Evolutionary conservation across 2,888 invertebrate species (phyloP).

Genomic region (Tenthredo amoena): DNA sequence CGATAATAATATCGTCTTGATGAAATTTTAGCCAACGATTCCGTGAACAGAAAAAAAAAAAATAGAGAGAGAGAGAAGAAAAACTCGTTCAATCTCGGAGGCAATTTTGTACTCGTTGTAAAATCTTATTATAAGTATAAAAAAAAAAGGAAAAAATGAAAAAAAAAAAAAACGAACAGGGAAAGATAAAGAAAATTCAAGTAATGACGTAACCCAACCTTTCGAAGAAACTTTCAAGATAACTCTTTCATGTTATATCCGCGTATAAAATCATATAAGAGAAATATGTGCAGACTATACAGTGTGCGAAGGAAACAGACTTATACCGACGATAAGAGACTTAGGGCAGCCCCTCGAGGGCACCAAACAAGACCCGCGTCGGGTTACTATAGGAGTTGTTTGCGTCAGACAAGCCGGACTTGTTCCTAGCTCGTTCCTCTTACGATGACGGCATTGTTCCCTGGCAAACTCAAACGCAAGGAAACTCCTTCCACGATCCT

Average conservation of each 20-base stretch:
- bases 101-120: neutral
- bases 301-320: neutral
- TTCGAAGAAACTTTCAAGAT: neutral
- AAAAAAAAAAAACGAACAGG: neutral
- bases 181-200: neutral
- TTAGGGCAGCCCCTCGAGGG: neutral
- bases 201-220: neutral
- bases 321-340: neutral
- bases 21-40: neutral
- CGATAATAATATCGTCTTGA: neutral
- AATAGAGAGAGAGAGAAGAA: neutral
- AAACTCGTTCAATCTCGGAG: conserved; percentile 22
- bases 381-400: conserved; percentile 29
- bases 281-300: neutral
- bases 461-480: neutral
- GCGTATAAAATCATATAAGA: neutral
- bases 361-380: conserved; percentile 18
- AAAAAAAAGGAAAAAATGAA: neutral
- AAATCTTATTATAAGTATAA: neutral
- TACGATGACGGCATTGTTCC: conserved; percentile 24
- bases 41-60: neutral
- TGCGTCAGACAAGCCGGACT: conserved; percentile 41
- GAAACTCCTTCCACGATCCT: neutral
- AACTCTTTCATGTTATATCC: neutral
- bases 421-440: conserved; percentile 7